Evolutionary conservation across 2,888 invertebrate genomes (phyloP), one percentile per base, ranked within the genome.

Genomic region (Aplocera efformata): DNA sequence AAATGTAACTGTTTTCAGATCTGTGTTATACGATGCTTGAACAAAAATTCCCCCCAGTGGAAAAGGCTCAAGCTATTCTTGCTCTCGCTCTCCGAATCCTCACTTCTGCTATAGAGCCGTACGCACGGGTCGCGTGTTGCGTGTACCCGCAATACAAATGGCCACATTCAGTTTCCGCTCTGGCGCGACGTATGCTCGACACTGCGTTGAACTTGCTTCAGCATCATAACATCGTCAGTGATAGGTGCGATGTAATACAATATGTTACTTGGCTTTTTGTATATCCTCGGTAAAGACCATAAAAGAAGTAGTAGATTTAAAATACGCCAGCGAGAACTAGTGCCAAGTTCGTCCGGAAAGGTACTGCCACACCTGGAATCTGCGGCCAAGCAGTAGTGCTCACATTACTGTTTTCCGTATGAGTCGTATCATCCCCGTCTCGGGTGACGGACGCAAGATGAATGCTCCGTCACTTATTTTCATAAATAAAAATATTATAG

Each of bases 131-230:
- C 7, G 38, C 32, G 1, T 83, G 83, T 53, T 57, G 60, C 27
- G 81, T 80, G 1, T 83, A 84, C 38, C 79, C 84, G 0, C 22
- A 44, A 1, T 56, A 79, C 10, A 60, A 43, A 28, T 84, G 86
- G 86, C 83, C 85, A 0, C 4, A 30, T 0, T 62, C 70, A 1
- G 50, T 67, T 13, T 61, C 58, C 35, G 7, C 43, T 0, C 48
- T 85, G 0, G 68, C 70, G 0, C 52, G 10, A 1, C 66, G 55
- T 10, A 75, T 80, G 72, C 31, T 85, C 4, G 63, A 75, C 20
- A 43, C 63, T 0, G 63, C 74, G 1, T 21, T 79, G 5, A 56
- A 48, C 13, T 67, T 77, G 0, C 58, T 84, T 1, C 67, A 78
- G 1, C 71, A 66, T 7, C 63, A 77, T 44, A 64, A 29, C 6